phyloP scores from a whole-genome alignment of 2,113 vertebrate species.

The Chauna torquata region DNA sequence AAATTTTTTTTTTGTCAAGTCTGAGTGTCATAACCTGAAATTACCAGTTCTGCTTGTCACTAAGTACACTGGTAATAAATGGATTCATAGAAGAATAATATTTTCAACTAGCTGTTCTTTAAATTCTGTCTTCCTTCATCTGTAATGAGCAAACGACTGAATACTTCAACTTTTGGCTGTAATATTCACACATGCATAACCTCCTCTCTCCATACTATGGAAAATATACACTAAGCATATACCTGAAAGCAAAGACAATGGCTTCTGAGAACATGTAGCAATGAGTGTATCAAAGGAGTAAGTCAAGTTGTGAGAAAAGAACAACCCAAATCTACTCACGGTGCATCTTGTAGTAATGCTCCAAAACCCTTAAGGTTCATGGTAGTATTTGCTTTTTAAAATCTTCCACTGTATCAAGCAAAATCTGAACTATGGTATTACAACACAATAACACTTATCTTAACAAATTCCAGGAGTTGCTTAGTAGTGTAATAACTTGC shows the following conservation, averaged over 20 bases:
- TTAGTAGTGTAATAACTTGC: not conserved
- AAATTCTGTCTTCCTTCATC: not conserved
- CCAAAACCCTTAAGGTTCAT: not conserved
- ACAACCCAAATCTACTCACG: not conserved
- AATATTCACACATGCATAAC: not conserved
- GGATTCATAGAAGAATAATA: not conserved
- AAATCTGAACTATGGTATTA: not conserved
- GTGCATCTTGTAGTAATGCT: not conserved
- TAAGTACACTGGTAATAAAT: not conserved
- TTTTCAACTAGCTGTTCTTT: not conserved
- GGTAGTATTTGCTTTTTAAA: not conserved
- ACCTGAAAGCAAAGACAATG: not conserved
- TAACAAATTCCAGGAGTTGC: not conserved
- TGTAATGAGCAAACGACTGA: not conserved
- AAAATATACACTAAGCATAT: not conserved
- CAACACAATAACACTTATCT: not conserved
- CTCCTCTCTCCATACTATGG: fast-evolving
- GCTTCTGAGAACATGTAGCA: not conserved
- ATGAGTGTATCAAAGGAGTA: not conserved
- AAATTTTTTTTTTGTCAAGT: not conserved
- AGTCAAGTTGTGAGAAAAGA: not conserved
- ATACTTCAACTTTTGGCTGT: not conserved
- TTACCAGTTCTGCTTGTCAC: not conserved
- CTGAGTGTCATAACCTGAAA: not conserved
- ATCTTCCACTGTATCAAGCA: not conserved